Conservation (phyloP, 35 echinoderm and acorn worm genomes). For the Apostichopus japonicus region DNA sequence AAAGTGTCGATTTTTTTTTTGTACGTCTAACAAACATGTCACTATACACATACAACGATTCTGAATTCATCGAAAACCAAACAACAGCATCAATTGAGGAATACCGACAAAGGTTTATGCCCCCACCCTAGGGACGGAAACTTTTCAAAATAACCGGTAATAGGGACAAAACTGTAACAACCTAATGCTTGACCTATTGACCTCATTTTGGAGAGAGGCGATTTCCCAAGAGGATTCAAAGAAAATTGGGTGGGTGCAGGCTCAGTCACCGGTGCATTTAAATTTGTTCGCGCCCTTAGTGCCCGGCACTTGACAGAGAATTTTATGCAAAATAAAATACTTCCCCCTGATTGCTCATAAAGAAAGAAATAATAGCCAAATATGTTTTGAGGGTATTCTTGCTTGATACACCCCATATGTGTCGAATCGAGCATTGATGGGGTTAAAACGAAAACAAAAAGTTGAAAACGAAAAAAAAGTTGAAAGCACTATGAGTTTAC, state of each 20-base stretch:
- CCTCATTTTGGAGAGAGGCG: conserved; percentile 12
- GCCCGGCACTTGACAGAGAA: background rate
- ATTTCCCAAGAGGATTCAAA: background rate
- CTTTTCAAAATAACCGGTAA: background rate
- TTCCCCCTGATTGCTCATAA: conserved; percentile 30
- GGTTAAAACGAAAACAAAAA: background rate
- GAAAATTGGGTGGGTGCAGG: background rate
- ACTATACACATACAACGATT: no score
- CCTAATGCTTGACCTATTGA: conserved; percentile 19
- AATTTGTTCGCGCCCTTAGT: conserved; percentile 16
- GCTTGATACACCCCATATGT: conserved; percentile 28
- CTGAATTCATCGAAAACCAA: no score
- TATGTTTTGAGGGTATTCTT: conserved; percentile 42
- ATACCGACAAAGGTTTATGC: conserved; percentile 11
- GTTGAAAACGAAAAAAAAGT: no score
- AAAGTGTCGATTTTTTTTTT: no score
- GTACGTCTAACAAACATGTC: no score
- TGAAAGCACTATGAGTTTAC: no score
- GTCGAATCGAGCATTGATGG: background rate
- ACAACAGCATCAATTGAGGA: background rate
- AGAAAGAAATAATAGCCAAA: conserved; percentile 25
- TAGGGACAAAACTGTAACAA: conserved; percentile 18
- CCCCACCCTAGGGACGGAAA: conserved; percentile 24
- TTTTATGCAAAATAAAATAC: conserved; percentile 34
- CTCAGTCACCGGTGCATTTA: background rate